Evolutionary conservation across 2,113 vertebrate species (phyloP).

Genomic region (Lepisosteus oculatus): DNA sequence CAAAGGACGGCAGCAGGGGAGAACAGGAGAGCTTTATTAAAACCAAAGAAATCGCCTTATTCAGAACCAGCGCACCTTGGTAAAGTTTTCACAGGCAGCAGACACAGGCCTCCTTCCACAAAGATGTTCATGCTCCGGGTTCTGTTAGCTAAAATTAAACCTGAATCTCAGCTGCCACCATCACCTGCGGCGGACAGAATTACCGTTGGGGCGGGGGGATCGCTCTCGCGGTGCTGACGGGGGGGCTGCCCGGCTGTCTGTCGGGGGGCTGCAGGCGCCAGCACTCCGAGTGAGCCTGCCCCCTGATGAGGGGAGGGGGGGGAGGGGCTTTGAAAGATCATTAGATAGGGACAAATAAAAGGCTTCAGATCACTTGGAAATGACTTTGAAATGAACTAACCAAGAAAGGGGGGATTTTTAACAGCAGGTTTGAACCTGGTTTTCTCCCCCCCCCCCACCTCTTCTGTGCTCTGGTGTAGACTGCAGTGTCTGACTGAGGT

Average conservation of each 20-base stretch:
- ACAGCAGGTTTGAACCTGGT: too few relatives aligned
- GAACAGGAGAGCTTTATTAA: background rate
- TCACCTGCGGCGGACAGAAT: conserved; percentile 87
- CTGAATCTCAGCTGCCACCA: conserved; percentile 70
- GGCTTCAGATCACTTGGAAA: too few relatives aligned
- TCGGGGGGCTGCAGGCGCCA: too few relatives aligned
- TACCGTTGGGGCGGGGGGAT: conserved; percentile 75
- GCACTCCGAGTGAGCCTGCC: too few relatives aligned
- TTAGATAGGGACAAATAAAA: too few relatives aligned
- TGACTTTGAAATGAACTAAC: too few relatives aligned
- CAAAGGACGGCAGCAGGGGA: background rate
- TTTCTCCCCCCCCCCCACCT: too few relatives aligned
- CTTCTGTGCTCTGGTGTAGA: too few relatives aligned
- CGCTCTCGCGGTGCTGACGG: conserved; percentile 65
- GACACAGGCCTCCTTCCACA: conserved; percentile 65
- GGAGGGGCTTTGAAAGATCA: too few relatives aligned
- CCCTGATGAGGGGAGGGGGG: too few relatives aligned
- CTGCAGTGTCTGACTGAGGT: too few relatives aligned
- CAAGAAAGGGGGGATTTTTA: too few relatives aligned
- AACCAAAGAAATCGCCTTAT: conserved; percentile 13
- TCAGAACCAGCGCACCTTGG: conserved; percentile 25
- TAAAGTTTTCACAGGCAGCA: conserved; percentile 66
- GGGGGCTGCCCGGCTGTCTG: conserved; percentile 54
- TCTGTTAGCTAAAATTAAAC: conserved; percentile 78
- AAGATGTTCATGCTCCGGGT: conserved; percentile 48